These are phyloP conservation scores for Megatriorchis doriae DNA, from an alignment of 2,113 vertebrate species.

Conservation along the genomic window DNA sequence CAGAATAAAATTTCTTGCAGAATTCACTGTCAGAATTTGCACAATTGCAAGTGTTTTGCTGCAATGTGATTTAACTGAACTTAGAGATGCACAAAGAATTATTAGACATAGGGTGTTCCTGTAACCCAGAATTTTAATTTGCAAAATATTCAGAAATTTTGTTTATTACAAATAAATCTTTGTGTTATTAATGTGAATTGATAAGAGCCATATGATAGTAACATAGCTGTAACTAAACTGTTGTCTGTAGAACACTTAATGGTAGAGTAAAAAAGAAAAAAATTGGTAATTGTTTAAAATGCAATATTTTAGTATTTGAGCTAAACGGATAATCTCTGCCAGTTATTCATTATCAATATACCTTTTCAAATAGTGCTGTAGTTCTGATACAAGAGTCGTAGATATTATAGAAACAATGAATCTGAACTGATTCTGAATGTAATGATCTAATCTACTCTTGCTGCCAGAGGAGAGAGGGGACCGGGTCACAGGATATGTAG, in stretches of 20 bases:
- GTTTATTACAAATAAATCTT: not conserved
- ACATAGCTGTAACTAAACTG: not conserved
- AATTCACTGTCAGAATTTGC: not conserved
- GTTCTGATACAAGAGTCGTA: not conserved
- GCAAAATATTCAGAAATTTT: not conserved
- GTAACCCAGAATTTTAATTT: not conserved
- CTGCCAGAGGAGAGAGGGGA: not conserved
- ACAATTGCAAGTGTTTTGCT: not conserved
- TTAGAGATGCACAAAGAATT: not conserved
- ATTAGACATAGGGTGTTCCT: not conserved
- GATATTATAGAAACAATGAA: not conserved
- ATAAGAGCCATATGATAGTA: not conserved
- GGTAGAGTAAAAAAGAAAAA: not conserved
- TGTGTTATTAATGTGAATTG: not conserved
- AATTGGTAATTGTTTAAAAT: not conserved
- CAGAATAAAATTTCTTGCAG: not conserved
- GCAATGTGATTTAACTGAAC: not conserved
- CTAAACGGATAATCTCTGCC: not conserved
- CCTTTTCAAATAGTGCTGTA: not conserved
- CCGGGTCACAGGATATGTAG: rapidly evolving
- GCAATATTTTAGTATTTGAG: not conserved
- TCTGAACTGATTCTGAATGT: not conserved
- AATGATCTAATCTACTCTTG: not conserved
- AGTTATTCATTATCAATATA: not conserved
- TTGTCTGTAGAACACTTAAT: not conserved